Evolutionary conservation across 2,797 vertebrate species (phyloP).

Genomic region (Eidolon dupreanum): DNA sequence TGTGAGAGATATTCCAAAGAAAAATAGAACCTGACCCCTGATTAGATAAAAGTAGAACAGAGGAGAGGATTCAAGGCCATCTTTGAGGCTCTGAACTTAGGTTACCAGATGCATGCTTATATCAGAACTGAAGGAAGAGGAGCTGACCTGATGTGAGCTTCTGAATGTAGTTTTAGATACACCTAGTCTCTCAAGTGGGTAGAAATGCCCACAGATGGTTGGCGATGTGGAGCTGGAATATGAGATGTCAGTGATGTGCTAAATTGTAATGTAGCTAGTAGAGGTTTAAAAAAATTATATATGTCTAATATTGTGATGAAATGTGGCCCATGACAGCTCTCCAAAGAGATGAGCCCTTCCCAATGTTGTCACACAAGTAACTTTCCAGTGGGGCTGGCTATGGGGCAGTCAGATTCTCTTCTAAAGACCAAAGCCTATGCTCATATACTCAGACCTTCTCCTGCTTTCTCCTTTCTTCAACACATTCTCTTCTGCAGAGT

Average conservation of each 20-base stretch:
- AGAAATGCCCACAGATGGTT: not conserved
- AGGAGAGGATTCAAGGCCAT: not conserved
- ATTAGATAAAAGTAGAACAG: no score
- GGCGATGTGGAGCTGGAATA: not conserved
- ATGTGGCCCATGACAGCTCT: not conserved
- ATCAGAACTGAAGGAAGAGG: not conserved
- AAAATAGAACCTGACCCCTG: not conserved
- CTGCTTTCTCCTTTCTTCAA: not conserved
- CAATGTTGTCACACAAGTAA: not conserved
- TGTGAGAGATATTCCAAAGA: not conserved
- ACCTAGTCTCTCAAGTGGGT: no score
- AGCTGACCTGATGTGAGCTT: not conserved
- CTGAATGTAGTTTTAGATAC: not conserved
- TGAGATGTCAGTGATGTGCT: not conserved
- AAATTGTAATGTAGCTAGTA: not conserved
- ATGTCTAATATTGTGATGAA: not conserved
- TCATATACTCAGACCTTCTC: not conserved
- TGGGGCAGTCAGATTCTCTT: not conserved
- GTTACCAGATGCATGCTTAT: not conserved
- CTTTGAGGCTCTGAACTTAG: not conserved
- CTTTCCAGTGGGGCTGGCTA: not conserved
- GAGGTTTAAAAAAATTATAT: not conserved
- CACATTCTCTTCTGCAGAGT: not conserved
- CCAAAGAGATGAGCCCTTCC: not conserved
- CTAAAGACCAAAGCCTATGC: not conserved